Base-by-base conservation (phyloP, 2,797 vertebrate species). In the Cirrhinus molitorella region DNA sequence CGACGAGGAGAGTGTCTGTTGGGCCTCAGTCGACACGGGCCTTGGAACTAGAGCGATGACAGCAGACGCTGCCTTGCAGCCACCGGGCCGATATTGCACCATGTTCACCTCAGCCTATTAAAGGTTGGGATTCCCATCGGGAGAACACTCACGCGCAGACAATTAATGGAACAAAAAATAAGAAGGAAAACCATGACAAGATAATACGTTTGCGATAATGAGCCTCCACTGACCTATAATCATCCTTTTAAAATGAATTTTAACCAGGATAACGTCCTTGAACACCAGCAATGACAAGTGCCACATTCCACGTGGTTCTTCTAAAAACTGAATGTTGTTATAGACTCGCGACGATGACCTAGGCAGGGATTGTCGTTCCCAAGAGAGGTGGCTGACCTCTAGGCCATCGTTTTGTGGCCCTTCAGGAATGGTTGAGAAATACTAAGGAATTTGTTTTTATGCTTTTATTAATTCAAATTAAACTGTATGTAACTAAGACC, bases 31-130 rank as follows among this genome's bases (percentile, higher is more conserved):
- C 71, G 47, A 80, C 66, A 21, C 53, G 59, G 71, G 53, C 65
- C 85, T 78, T 67, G 84, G 63, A 61, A 76, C 31, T 76, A 37
- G 28, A 79, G 47, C 63, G 1, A 16, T 5, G 19, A 72, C 47
- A 21, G 51, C 55, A 81, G 84, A 83, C 19, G 13, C n/a, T 28
- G 73, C 70, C 65, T 85, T 51, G 74, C 77, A 79, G 61, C 78
- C 84, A 80, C 81, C 71, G 79, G 2, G 83, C 6, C 72, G 84
- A 84, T 84, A 90, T 91, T 92, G 87, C 93, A 91, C 92, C 90
- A 89, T 89, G 88, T 90, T 94, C 92, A 90, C 91, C 90, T 91
- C 90, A 91, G 83, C 78, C 87, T 63, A 88, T 90, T 90, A 92
- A 92, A 90, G 85, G 88, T 88, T 91, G 87, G 77, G 85, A 86